Conservation (phyloP, 2,888 invertebrate genomes). For the Deilephila elpenor region DNA sequence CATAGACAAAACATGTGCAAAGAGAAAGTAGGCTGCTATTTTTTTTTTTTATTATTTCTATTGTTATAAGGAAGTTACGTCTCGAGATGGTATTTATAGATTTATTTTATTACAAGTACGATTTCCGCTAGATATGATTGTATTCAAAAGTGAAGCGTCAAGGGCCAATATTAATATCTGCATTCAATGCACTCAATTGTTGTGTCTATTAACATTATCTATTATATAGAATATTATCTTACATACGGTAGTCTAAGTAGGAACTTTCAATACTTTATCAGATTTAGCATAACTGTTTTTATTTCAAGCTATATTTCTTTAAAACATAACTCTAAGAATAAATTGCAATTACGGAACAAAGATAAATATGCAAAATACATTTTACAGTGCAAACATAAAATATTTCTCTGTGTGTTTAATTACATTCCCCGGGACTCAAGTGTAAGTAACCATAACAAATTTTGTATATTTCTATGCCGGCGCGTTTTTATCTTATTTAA, state of each 20-base stretch:
- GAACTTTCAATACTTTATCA: not conserved
- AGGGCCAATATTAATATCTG: not conserved
- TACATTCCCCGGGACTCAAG: not conserved
- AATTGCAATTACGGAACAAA: not conserved
- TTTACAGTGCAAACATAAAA: too few relatives aligned
- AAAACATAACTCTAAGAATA: not conserved
- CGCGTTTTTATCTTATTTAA: not conserved
- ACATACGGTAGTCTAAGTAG: not conserved
- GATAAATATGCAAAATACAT: too few relatives aligned
- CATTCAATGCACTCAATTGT: constrained; percentile 6
- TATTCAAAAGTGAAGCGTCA: not conserved
- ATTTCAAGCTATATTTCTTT: not conserved
- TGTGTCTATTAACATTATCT: not conserved
- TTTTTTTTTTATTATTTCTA: not conserved
- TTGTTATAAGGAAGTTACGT: not conserved
- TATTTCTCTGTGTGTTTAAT: not conserved
- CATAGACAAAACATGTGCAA: constrained; percentile 6
- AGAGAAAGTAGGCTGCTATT: not conserved
- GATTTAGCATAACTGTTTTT: not conserved
- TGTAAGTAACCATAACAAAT: constrained; percentile 2
- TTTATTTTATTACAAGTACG: constrained; percentile 6
- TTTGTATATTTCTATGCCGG: too few relatives aligned
- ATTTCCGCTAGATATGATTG: constrained; percentile 3
- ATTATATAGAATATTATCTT: not conserved
- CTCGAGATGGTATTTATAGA: not conserved